Base-by-base conservation (phyloP, 2,888 invertebrate species). In the Caenorhabditis drosophilae region DNA sequence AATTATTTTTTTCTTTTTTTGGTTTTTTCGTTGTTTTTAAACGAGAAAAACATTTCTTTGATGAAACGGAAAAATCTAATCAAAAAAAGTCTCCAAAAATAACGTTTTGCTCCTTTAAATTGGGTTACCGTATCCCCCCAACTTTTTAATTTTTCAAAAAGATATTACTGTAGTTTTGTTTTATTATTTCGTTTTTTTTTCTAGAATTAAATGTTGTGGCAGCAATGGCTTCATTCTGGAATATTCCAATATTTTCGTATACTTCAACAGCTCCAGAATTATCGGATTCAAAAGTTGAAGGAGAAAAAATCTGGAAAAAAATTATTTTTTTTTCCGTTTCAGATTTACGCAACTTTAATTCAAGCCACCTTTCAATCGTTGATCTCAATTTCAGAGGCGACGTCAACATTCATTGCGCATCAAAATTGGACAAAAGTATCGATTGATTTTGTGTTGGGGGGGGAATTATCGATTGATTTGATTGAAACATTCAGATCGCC, bases 331-430 rank as follows among this genome's bases (percentile, higher is more conserved):
- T 31, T 12, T 12, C 38, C 12, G 25, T 38, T 56, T 56, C 26
- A 45, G 51, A 55, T 77, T 69, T 73, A 73, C 72, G 76, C 77
- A 55, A 81, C 81, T 1, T 58, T 81, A 25, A 58, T 67, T 0
- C 31, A 67, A 22, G 52, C 58, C 12, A 64, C 67, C 0, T 52
- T 70, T 47, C 63, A 70, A 38, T 61, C 70, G 4, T 46, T 62
- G 6, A 61, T 51, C 44, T 47, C 63, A 2, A 54, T 70, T 15
- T 66, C 68, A 12, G 68, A 69, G 7, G 67, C 70, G 4, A 68
- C 67, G 11, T 57, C 67, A 1, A 59, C 70, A 3, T 73, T 70
- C 31, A 40, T 75, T n/a, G 41, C 53, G 12, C 67, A 71, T 52
- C 60, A 66, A 22, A 52, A 57, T 9, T 52, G 68, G 55, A 60